Evolutionary conservation across 1,140 invertebrate species (phyloP), one percentile per base, ranked within the genome.

Genomic region (Drosophila bifasciata): DNA sequence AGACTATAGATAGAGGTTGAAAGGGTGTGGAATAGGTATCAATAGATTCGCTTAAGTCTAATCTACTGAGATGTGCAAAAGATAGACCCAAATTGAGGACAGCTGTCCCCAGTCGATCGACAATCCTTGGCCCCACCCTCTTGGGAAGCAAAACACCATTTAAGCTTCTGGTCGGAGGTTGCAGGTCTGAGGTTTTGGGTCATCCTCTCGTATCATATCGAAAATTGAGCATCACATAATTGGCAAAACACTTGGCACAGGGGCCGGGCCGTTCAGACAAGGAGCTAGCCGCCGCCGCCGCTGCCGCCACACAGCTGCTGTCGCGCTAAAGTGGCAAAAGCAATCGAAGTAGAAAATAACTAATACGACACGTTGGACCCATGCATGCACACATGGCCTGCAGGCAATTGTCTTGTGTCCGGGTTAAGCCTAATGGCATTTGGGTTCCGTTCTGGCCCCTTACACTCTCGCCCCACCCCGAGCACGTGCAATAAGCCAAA

Each of bases 281-380:
- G 21, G 28, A 23, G 51, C 25, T n/a, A n/a, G n/a, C n/a, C n/a
- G n/a, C n/a, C n/a, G n/a, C n/a, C n/a, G n/a, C n/a, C n/a, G n/a
- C n/a, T n/a, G n/a, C n/a, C 36, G 23, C 32, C 39, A 49, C 56
- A 36, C 64, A 59, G 64, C 52, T 78, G 79, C 63, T 84, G 78
- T 88, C 77, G 81, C 81, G 81, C 74, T 83, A 88, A 86, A 86
- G 83, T 88, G 81, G 83, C 83, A 86, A 86, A 88, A 78, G 83
- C 83, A 86, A 86, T 86, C 83, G 83, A 88, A 81, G 81, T 86
- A 88, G 83, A 86, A 86, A 86, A 86, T 86, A 86, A 86, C 81
- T 86, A 86, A 88, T 86, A 86, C 81, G 83, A 83, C 81, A 86
- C 81, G 81, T 86, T 86, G 85, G 81, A 68, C 77, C 73, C 80